Percentiles rank a stretch among this genome's conserved stretches.
phyloP scores from a whole-genome alignment of 2,888 invertebrate genomes.

The Zhuqinia jingwanae region DNA sequence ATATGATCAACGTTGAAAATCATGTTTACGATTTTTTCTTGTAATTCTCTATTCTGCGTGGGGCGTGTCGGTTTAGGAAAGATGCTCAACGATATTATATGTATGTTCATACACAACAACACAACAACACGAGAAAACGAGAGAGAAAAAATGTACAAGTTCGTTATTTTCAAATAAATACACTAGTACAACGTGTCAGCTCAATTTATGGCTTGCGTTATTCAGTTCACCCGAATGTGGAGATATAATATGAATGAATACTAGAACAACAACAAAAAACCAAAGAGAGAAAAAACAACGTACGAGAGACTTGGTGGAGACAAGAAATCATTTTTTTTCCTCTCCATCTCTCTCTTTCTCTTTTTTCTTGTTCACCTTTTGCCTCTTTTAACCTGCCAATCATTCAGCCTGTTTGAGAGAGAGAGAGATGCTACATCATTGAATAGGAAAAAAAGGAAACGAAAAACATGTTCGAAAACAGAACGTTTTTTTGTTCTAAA shows the following conservation, averaged over 20 bases:
- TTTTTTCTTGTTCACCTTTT: constrained; percentile 48
- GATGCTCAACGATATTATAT: background rate
- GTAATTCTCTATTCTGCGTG: background rate
- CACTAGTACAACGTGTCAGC: constrained; percentile 52
- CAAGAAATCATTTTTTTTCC: constrained; percentile 46
- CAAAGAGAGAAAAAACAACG: constrained; percentile 44
- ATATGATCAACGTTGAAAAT: background rate
- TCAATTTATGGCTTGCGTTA: constrained; percentile 54
- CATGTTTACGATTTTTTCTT: background rate
- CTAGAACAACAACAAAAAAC: constrained; percentile 19
- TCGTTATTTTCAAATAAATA: constrained; percentile 51
- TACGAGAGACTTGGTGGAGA: constrained; percentile 62
- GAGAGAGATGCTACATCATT: no score
- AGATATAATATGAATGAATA: constrained; percentile 59
- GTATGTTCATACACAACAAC: background rate
- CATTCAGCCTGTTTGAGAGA: constrained; percentile 17
- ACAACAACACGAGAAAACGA: background rate
- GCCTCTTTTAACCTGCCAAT: constrained; percentile 62
- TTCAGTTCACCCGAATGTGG: background rate
- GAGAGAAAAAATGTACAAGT: constrained; percentile 27
- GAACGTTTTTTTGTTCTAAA: constrained; percentile 14
- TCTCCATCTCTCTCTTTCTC: constrained; percentile 14
- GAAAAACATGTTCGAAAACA: constrained; percentile 12
- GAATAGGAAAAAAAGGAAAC: background rate
- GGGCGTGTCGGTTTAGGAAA: constrained; percentile 31